Conservation (phyloP, 2,888 invertebrate species). For the Ormyrus labotus region DNA sequence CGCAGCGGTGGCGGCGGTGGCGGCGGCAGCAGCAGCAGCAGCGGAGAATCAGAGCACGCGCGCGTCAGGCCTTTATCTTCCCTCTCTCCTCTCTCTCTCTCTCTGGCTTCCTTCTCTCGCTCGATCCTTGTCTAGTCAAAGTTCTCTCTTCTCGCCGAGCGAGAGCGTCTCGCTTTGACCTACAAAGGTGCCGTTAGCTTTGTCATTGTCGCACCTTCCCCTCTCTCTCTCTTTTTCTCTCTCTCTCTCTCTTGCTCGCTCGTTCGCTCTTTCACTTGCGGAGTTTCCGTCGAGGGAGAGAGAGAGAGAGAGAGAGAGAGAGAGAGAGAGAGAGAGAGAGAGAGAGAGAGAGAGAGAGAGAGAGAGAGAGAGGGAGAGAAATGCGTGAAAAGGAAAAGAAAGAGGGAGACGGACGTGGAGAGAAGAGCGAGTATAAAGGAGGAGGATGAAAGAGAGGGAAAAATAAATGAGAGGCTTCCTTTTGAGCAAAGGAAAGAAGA, state of each 20-base stretch:
- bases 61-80: slow-evolving; percentile 32
- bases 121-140: slow-evolving; percentile 10
- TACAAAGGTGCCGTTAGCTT: slow-evolving; percentile 56
- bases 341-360: slow-evolving; percentile 13
- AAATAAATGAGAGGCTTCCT: slow-evolving; percentile 17
- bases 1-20: neutral
- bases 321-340: slow-evolving; percentile 2
- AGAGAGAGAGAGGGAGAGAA: neutral
- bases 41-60: slow-evolving; percentile 49
- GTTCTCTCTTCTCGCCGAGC: neutral
- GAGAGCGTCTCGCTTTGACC: slow-evolving; percentile 52
- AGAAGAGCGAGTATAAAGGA: neutral
- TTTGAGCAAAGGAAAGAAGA: slow-evolving; percentile 28
- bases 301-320: slow-evolving; percentile 25
- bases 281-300: slow-evolving; percentile 16
- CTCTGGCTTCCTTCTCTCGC: neutral
- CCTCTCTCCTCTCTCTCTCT: slow-evolving; percentile 22
- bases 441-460: neutral
- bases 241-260: slow-evolving; percentile 9
- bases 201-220: slow-evolving; percentile 50
- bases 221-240: slow-evolving; percentile 24
- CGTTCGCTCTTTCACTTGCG: slow-evolving; percentile 15
- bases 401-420: slow-evolving; percentile 2
- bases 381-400: neutral
- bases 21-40: neutral